Conservation (phyloP, 1,140 invertebrate species). For the Tetranychus cinnabarinus region DNA sequence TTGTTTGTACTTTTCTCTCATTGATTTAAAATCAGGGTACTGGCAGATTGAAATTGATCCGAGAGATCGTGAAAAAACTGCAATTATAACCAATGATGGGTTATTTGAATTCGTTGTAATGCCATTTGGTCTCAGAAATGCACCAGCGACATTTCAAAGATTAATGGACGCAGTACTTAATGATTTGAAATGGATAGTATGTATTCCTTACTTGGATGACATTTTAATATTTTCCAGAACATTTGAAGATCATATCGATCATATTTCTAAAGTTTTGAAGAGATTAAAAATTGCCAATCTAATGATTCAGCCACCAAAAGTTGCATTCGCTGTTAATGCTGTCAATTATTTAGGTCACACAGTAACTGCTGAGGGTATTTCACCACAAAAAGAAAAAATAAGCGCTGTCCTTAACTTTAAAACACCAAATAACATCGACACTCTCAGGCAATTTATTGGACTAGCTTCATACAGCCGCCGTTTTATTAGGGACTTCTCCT, state of each 20-base stretch:
- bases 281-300: no score
- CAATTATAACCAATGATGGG: no score
- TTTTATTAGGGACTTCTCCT: neutral
- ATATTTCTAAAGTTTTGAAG: no score
- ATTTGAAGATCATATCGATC: constrained; percentile 10
- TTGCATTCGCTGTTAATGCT: no score
- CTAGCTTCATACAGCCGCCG: neutral
- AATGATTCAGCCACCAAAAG: no score
- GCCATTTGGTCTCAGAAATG: constrained; percentile 24
- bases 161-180: constrained; percentile 20
- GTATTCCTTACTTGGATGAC: constrained; percentile 18
- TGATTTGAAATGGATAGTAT: constrained; percentile 12
- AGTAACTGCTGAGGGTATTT: neutral
- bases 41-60: no score
- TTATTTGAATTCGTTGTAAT: constrained; percentile 20
- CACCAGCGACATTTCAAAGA: constrained; percentile 21
- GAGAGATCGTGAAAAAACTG: no score
- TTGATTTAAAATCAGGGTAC: constrained; percentile 24
- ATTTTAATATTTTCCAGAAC: constrained; percentile 9
- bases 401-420: neutral
- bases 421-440: neutral
- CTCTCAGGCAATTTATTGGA: neutral
- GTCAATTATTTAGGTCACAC: neutral
- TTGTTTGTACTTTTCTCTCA: neutral
- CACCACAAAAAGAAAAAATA: constrained; percentile 1